A percentile compares a stretch with the other conserved stretches of the same genome.
phyloP scores from a whole-genome alignment of 1,140 invertebrate species.

The Pentalonia nigronervosa region DNA sequence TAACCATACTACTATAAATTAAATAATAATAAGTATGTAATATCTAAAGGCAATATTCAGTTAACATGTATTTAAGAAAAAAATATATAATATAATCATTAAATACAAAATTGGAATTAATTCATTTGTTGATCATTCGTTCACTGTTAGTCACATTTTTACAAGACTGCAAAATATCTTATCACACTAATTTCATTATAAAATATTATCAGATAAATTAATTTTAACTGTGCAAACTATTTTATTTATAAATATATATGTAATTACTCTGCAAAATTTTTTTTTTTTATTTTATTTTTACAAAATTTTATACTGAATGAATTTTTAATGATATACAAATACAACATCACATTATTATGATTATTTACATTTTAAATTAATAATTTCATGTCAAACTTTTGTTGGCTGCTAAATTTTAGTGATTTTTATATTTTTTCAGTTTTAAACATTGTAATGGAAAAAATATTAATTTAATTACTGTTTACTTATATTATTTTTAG shows the following conservation, averaged over 20 bases:
- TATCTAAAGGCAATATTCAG: neutral
- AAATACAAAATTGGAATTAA: conserved; percentile 5
- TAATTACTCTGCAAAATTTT: neutral
- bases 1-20: neutral
- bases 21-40: neutral
- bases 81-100: conserved; percentile 4
- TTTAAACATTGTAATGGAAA: neutral
- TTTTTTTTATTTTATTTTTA: neutral
- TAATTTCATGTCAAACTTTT: neutral
- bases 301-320: neutral
- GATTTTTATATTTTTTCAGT: neutral
- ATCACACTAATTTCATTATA: neutral
- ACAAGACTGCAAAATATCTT: conserved; percentile 1
- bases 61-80: neutral
- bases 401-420: neutral
- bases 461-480: conserved; percentile 4
- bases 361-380: neutral
- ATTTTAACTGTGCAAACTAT: neutral
- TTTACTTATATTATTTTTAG: neutral
- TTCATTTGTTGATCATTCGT: neutral
- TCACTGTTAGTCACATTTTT: neutral
- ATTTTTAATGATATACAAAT: neutral
- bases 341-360: neutral
- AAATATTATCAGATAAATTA: neutral
- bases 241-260: neutral